Conservation (phyloP, 2,797 vertebrate species). For the Gymnocypris eckloni region DNA sequence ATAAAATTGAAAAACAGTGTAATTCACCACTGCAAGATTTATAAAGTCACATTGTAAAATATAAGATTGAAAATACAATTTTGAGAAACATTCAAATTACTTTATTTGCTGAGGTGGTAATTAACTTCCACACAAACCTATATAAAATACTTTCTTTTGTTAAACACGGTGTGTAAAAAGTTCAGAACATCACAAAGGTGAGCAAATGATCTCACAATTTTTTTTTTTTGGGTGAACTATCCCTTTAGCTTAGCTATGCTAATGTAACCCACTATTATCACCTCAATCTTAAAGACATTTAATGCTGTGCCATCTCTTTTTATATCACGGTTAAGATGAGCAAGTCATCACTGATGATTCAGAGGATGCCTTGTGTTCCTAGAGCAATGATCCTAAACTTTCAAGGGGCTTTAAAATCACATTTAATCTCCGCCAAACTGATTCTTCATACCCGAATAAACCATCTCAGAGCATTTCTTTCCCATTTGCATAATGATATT, state of each 20-base stretch:
- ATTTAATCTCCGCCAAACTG: slow-evolving; percentile 36
- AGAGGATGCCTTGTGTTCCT: slow-evolving; percentile 32
- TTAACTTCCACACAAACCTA: not conserved
- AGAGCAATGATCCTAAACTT: slow-evolving; percentile 34
- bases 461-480: slow-evolving; percentile 7
- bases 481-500: slow-evolving; percentile 48
- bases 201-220: not conserved
- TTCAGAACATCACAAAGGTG: not conserved
- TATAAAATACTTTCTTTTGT: not conserved
- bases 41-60: not conserved
- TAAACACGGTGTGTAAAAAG: not conserved
- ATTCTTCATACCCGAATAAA: slow-evolving; percentile 49
- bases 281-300: not conserved
- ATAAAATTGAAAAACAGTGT: too few relatives aligned
- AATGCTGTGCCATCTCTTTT: not conserved
- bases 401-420: slow-evolving; percentile 45
- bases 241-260: not conserved
- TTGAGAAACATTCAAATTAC: not conserved
- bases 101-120: not conserved
- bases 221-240: not conserved
- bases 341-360: slow-evolving; percentile 35
- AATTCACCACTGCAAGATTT: not conserved
- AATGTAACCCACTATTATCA: slow-evolving; percentile 2
- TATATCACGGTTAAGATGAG: slow-evolving; percentile 17
- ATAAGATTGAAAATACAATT: not conserved